Conservation (phyloP, 1,140 invertebrate genomes). For the Bombus superbus region DNA sequence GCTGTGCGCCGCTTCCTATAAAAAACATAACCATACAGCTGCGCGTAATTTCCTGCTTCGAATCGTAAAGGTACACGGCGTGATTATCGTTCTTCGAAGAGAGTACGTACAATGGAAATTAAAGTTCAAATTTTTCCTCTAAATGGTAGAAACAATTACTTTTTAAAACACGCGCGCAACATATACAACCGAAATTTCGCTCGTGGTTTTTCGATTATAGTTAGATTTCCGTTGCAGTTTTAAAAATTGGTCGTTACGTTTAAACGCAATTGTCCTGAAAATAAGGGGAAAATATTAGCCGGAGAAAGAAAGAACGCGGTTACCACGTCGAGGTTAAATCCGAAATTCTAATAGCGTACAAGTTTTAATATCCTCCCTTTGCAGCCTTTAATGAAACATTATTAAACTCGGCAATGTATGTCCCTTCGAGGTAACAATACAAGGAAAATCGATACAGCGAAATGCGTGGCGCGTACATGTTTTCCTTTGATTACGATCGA, state of each 20-base stretch:
- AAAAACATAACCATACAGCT: not conserved
- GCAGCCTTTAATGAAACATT: not conserved
- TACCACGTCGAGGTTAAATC: not conserved
- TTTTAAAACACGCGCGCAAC: not conserved
- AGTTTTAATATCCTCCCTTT: not conserved
- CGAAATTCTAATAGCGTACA: not conserved
- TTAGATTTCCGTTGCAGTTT: not conserved
- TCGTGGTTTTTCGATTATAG: not conserved
- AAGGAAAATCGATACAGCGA: constrained; percentile 11
- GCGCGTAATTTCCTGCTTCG: not conserved
- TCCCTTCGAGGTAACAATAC: not conserved
- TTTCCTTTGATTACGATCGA: not conserved
- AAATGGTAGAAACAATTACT: not conserved
- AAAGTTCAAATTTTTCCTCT: not conserved
- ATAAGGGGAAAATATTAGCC: not conserved
- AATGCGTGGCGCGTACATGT: not conserved
- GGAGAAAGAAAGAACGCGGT: not conserved
- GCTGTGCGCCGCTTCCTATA: not conserved
- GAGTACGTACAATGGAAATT: not conserved
- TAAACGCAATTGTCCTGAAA: not conserved
- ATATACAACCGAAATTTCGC: not conserved
- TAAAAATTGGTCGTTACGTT: not conserved
- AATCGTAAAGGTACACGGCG: not conserved
- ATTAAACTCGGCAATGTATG: not conserved
- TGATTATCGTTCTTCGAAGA: not conserved